Evolutionary conservation across 2,888 invertebrate species (phyloP), one percentile per base, ranked within the genome.

Genomic region (Synergus laeviventris): DNA sequence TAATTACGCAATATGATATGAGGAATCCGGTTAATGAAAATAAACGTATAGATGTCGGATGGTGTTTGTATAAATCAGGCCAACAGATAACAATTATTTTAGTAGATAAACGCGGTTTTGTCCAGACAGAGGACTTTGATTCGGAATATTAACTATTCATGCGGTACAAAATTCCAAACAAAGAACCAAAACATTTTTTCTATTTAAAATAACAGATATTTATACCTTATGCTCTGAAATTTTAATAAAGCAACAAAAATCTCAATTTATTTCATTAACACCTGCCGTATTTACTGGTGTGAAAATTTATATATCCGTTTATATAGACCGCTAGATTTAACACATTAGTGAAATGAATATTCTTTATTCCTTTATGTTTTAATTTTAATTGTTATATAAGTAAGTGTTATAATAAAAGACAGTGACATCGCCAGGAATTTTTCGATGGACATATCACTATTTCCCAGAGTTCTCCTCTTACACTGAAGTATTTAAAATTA

Each of bases 101-200:
- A 70, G 70, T 70, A 70, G 70, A 70, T 70, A 54, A 70, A 49
- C 24, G 70, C 11, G 36, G 18, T 14, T 70, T 54, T 70, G 49
- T 36, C 36, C 70, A 49, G 49, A 31, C 70, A 70, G 45, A 70
- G 45, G n/a, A 24, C n/a, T 31, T 70, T 31, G n/a, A 70, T 49
- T 36, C 12, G 70, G 5, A 2, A 18, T 11, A 62, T 62, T 38
- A 18, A 62, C 36, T 14, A 31, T 45, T 70, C 11, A 18, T 24
- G 8, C 18, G 56, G 8, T 21, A 59, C 21, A 12, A 36, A 36
- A 36, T 45, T 9, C n/a, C 2, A 5, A 49, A 31, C 31, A 31
- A 49, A 11, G 2, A 18, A n/a, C 49, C 18, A 5, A n/a, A 4
- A 24, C n/a, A 5, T n/a, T 49, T 16, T 12, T 9, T 31, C 1